Conservation (phyloP, 2,888 invertebrate species). For the Spisula subtruncata region DNA sequence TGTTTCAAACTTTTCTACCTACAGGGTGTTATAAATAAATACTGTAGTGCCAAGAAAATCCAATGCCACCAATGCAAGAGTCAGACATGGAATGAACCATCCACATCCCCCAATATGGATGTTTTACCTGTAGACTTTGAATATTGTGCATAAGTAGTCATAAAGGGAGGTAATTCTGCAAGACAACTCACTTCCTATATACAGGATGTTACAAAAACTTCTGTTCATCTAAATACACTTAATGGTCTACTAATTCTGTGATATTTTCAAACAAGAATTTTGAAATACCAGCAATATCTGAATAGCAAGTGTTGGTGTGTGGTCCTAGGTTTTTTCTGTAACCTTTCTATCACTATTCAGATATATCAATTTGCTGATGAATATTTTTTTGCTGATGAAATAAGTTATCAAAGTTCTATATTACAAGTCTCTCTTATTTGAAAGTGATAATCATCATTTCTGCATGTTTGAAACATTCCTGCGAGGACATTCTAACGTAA, state of each 20-base stretch:
- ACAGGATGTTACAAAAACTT: too few relatives aligned
- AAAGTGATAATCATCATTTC: neutral
- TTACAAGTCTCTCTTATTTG: neutral
- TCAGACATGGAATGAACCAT: too few relatives aligned
- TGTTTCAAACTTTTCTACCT: too few relatives aligned
- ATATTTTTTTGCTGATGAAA: neutral
- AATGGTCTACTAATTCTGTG: neutral
- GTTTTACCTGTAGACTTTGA: too few relatives aligned
- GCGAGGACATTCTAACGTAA: neutral
- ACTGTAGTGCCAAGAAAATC: too few relatives aligned
- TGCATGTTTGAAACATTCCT: neutral
- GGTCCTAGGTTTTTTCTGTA: neutral
- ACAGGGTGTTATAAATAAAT: too few relatives aligned
- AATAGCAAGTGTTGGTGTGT: neutral
- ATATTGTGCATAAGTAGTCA: too few relatives aligned
- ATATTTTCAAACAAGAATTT: neutral
- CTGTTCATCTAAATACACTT: neutral
- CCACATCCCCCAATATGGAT: too few relatives aligned
- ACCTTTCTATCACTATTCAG: neutral
- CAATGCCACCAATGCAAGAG: too few relatives aligned
- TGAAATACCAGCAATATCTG: neutral
- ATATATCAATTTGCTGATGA: slow-evolving; percentile 11
- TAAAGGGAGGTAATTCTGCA: too few relatives aligned
- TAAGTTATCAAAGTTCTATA: neutral
- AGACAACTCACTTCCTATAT: too few relatives aligned